Conservation (phyloP, 2,113 vertebrate genomes). For the Rhabdomys dilectus region DNA sequence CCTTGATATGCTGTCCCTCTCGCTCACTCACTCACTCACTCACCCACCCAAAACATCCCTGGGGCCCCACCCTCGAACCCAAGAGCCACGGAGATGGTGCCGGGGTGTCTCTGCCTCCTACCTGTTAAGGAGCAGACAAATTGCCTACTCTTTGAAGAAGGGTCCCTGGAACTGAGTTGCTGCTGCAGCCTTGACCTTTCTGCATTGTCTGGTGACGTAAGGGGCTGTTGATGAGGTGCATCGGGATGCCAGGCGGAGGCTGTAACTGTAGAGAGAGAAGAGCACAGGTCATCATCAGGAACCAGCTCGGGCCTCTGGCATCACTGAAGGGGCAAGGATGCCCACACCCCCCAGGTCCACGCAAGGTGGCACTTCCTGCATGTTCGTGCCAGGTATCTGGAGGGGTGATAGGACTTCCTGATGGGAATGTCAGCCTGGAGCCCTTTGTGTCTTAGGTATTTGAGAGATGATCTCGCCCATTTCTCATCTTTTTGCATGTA, state of each 20-base stretch:
- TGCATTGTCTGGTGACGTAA: constrained; percentile 80
- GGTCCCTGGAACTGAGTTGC: constrained; percentile 67
- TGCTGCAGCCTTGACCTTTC: constrained; percentile 77
- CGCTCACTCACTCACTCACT: not conserved
- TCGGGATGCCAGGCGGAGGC: constrained; percentile 86
- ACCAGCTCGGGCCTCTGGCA: not conserved
- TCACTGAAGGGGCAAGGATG: fast-evolving
- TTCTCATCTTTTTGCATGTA: not conserved
- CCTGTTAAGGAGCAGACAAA: constrained; percentile 77
- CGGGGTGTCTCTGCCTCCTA: constrained; percentile 39
- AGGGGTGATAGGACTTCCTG: not conserved
- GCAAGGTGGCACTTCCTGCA: not conserved
- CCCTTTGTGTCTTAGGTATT: not conserved
- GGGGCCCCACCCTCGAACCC: too few species aligned
- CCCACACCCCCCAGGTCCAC: not conserved
- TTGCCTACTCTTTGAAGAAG: constrained; percentile 79
- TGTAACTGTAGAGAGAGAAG: constrained; percentile 82
- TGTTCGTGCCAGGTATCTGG: not conserved
- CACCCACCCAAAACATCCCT: not conserved
- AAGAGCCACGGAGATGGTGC: fast-evolving
- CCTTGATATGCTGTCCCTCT: not conserved
- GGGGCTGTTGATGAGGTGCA: constrained; percentile 77
- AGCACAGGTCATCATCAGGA: not conserved
- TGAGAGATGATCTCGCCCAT: not conserved
- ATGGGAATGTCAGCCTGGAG: not conserved